Base-by-base conservation (phyloP, 2,113 vertebrate species). In the Campylorhamphus procurvoides region DNA sequence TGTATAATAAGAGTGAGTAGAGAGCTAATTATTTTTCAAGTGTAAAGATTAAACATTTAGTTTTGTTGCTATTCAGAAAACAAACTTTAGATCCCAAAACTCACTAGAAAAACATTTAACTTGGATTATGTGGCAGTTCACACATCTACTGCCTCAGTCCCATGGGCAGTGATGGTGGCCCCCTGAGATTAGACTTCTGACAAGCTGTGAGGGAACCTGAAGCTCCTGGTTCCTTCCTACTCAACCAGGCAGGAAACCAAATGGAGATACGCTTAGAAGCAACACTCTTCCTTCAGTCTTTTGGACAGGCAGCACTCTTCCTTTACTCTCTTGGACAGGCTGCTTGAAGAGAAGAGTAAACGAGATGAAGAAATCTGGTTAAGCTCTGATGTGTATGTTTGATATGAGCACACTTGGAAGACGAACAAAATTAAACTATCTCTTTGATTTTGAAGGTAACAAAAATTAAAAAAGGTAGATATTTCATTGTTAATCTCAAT, bases 121-220 rank as follows among this genome's bases (percentile, higher is more conserved):
- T 14, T 29, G 33, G 24, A 9, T 33, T 52, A 39, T 4, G 2
- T 11, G 14, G 16, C 20, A 68, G 56, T 50, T 75, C 66, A 59
- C 5, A 52, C 9, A 59, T 17, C 37, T 75, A 14, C 18, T 12
- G 3, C 15, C 9, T 81, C 68, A 52, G 33, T 60, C 29, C 18
- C 11, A 7, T 1, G 13, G 17, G 2, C 1, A 2, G 8, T 22
- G 7, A 23, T 17, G 12, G 12, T 55, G 14, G 14, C 3, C 12
- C 10, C 5, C 4, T 2, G 2, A 39, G 39, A 66, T 63, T 23
- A 52, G 12, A 39, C 11, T 63, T 87, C 39, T 47, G 35, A 59
- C 35, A 44, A 84, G 14, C 33, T 71, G 16, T 24, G 64, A 68
- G 50, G 24, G 42, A 90, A 62, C 50, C 40, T 69, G 50, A 50